These are phyloP conservation scores for Psittacus erithacus DNA, from an alignment of 2,113 vertebrate species.

Conservation along the genomic window DNA sequence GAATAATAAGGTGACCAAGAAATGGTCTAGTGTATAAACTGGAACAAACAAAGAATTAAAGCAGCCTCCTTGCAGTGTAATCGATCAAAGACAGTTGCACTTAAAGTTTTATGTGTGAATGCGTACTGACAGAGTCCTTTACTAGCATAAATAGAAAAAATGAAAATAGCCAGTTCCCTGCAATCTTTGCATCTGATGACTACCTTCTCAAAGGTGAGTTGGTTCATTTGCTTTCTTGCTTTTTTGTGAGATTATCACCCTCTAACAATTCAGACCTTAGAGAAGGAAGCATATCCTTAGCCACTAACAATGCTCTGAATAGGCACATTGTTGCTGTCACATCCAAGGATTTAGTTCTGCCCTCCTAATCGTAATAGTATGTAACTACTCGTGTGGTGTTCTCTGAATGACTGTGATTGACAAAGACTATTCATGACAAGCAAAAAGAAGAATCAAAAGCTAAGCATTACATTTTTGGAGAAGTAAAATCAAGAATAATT, in stretches of 20 bases:
- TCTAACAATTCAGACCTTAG: not conserved
- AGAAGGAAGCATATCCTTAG: not conserved
- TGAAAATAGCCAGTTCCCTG: constrained; percentile 31
- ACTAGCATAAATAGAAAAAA: not conserved
- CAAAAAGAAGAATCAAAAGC: not conserved
- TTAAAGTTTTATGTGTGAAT: constrained; percentile 2
- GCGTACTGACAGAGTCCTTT: constrained; percentile 29
- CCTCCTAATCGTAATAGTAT: not conserved
- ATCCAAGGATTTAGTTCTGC: not conserved
- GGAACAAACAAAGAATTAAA: constrained; percentile 9
- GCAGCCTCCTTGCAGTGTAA: not conserved
- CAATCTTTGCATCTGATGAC: not conserved
- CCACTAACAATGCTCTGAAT: not conserved
- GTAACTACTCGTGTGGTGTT: not conserved
- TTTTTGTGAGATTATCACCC: not conserved
- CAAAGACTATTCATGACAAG: not conserved
- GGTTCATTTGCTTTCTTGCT: not conserved
- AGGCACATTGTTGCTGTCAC: not conserved
- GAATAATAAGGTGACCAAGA: constrained; percentile 54
- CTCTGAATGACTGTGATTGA: rapidly evolving
- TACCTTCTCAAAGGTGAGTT: not conserved
- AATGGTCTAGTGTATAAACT: not conserved
- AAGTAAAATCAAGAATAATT: not conserved
- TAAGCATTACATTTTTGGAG: not conserved
- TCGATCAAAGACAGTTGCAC: constrained; percentile 53